A percentile compares a stretch with the other conserved stretches of the same genome.
phyloP scores from a whole-genome alignment of 2,113 vertebrate genomes.

The Phalacrocorax carbo region DNA sequence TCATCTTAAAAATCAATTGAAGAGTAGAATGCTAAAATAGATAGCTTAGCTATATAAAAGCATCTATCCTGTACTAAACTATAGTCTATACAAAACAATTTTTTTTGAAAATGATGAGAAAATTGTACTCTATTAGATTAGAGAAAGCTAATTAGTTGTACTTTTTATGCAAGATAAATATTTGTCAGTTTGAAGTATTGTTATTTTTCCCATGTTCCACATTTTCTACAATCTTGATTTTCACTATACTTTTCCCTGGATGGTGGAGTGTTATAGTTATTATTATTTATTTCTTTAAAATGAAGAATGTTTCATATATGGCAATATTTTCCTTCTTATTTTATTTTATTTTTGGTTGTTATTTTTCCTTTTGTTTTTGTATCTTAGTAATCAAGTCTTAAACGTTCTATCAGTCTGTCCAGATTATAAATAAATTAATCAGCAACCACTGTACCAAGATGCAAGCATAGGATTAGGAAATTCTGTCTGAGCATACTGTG shows the following conservation, averaged over 20 bases:
- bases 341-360: background rate
- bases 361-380: background rate
- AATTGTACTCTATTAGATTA: background rate
- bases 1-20: background rate
- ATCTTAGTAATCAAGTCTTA: background rate
- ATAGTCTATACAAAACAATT: background rate
- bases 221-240: constrained; percentile 4
- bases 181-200: background rate
- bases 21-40: background rate
- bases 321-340: background rate
- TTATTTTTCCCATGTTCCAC: background rate
- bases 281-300: background rate
- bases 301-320: background rate
- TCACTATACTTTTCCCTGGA: background rate
- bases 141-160: constrained; percentile 19
- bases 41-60: background rate
- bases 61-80: background rate
- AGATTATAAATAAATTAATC: background rate
- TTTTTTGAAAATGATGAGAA: constrained; percentile 1
- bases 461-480: background rate
- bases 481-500: background rate
- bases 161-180: background rate
- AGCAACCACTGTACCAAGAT: background rate
- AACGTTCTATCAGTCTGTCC: background rate
- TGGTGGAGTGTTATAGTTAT: background rate